Percentiles rank a stretch among this genome's conserved stretches.
These are phyloP conservation scores for Podarcis raffonei DNA, from an alignment of 2,113 vertebrate genomes.

Conservation along the genomic window DNA sequence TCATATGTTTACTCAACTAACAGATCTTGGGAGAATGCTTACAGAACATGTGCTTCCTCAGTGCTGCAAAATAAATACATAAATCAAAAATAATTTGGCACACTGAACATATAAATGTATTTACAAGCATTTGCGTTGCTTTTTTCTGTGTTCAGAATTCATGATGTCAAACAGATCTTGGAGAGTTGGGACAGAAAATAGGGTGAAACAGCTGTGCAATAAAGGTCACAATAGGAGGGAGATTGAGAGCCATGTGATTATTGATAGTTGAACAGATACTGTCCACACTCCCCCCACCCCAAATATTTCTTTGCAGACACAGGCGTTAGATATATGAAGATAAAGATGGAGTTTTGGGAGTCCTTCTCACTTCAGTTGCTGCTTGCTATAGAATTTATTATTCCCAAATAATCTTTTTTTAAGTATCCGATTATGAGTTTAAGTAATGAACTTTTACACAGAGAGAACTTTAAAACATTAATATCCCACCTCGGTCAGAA, in stretches of 20 bases:
- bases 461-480: background rate
- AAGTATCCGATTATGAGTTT: background rate
- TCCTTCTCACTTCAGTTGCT: background rate
- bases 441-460: background rate
- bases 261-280: background rate
- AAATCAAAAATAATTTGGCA: background rate
- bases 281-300: background rate
- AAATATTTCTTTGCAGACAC: background rate
- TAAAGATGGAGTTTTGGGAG: background rate
- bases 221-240: too few relatives aligned
- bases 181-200: background rate
- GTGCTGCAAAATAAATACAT: background rate
- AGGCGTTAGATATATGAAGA: background rate
- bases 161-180: background rate
- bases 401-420: background rate
- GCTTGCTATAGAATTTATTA: background rate
- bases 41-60: background rate
- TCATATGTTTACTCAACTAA: background rate
- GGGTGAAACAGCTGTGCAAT: background rate
- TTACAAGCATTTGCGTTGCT: background rate
- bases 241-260: background rate
- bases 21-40: background rate
- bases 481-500: background rate
- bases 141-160: background rate
- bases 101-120: background rate